Evolutionary conservation across 2,888 invertebrate species (phyloP), one percentile per base, ranked within the genome.

Genomic region (Yponomeuta malinellus): DNA sequence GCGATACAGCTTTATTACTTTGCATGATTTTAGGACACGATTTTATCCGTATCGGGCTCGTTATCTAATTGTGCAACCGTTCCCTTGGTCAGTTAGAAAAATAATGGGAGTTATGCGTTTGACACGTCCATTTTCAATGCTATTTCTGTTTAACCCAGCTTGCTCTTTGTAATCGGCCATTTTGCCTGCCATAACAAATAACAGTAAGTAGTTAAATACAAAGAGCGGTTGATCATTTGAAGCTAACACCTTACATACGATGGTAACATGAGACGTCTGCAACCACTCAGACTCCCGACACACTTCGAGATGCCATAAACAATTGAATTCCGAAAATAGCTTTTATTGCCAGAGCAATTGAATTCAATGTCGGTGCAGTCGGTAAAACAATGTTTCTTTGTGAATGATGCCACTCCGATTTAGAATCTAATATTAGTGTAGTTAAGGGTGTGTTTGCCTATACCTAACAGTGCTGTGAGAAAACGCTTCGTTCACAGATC

Each of bases 301-400:
- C 81, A 86, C 85, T 84, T 84, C 77, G 76, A 80, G 79, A 78
- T 79, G 80, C 81, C 83, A 85, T 85, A 87, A 87, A 87, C 87
- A 87, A 86, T 84, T 82, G 79, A 81, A 83, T 77, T 77, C 83
- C 81, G 78, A 85, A 88, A 87, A 89, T 88, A 88, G 85, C 83
- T 84, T 88, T 87, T 89, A 89, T 88, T 87, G 78, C 84, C 73
- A 79, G 75, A 83, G 86, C 85, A 86, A 84, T 89, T 88, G 85
- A 83, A 88, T 86, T 85, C 86, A 89, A 88, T 89, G 85, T 88
- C 81, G 84, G 79, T 82, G 77, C 79, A 83, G 78, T 76, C 77
- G 76, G 77, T 78, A 77, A 74, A 73, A 79, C 81, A 82, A 86
- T 81, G 82, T 81, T 79, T 81, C 79, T 80, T 81, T 83, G 81